Evolutionary conservation across 1,140 invertebrate genomes (phyloP).

Genomic region (honey bee (Apis mellifera)): Amel_HAv3.1 CM009931.2:7606001-7606500

Average conservation of each 20-base stretch:
- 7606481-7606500: slow-evolving; percentile 14
- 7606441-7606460: slow-evolving; percentile 51
- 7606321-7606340: background rate
- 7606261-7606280: background rate
- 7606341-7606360: slow-evolving; percentile 29
- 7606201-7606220: background rate
- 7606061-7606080: too few relatives aligned
- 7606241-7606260: background rate
- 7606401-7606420: slow-evolving; percentile 50
- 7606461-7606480: slow-evolving; percentile 48
- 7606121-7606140: too few relatives aligned
- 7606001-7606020: too few relatives aligned
- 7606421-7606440: slow-evolving; percentile 49
- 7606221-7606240: background rate
- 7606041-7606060: too few relatives aligned
- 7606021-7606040: too few relatives aligned
- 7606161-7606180: too few relatives aligned
- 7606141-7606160: too few relatives aligned
- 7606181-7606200: too few relatives aligned
- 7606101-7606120: too few relatives aligned
- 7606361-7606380: slow-evolving; percentile 53
- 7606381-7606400: slow-evolving; percentile 49
- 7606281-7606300: background rate
- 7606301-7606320: background rate
- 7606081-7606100: too few relatives aligned